A percentile compares a stretch with the other conserved stretches of the same genome.
These are phyloP conservation scores for Metacarcinus magister DNA, from an alignment of 2,888 invertebrate genomes.

Conservation along the genomic window DNA sequence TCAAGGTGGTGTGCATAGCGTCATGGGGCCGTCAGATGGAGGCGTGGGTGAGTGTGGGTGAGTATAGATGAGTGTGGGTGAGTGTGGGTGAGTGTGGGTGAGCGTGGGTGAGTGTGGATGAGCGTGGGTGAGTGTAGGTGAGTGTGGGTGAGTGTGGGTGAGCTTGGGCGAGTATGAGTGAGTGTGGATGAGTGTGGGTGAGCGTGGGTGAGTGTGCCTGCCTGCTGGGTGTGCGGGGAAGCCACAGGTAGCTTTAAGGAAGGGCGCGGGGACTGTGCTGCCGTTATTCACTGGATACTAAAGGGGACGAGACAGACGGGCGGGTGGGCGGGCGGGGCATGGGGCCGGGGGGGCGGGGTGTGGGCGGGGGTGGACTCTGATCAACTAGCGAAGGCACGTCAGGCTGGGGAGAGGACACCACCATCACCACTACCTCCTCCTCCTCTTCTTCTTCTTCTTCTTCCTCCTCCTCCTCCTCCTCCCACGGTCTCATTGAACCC, in stretches of 20 bases:
- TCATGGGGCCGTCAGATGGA: too few species aligned
- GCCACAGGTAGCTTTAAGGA: constrained; percentile 20
- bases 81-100: too few species aligned
- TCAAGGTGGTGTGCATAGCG: too few species aligned
- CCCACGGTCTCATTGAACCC: too few species aligned
- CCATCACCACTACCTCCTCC: too few species aligned
- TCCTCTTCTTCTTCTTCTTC: too few species aligned
- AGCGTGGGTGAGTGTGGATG: too few species aligned
- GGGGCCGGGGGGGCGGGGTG: background rate
- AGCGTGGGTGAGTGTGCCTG: background rate
- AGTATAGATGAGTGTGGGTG: too few species aligned
- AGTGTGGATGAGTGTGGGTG: background rate
- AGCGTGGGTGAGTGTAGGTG: too few species aligned
- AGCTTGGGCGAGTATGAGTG: background rate
- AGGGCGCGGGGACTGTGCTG: background rate
- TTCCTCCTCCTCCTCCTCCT: too few species aligned
- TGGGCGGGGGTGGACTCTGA: background rate
- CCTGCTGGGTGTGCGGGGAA: background rate
- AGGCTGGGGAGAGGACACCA: background rate
- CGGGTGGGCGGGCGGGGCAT: background rate
- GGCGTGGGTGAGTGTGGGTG: too few species aligned
- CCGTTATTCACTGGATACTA: background rate
- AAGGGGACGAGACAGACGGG: background rate
- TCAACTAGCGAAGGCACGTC: background rate
- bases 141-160: too few species aligned